Base-by-base conservation (phyloP, 2,888 invertebrate species). In the Agonopterix subpropinquella region DNA sequence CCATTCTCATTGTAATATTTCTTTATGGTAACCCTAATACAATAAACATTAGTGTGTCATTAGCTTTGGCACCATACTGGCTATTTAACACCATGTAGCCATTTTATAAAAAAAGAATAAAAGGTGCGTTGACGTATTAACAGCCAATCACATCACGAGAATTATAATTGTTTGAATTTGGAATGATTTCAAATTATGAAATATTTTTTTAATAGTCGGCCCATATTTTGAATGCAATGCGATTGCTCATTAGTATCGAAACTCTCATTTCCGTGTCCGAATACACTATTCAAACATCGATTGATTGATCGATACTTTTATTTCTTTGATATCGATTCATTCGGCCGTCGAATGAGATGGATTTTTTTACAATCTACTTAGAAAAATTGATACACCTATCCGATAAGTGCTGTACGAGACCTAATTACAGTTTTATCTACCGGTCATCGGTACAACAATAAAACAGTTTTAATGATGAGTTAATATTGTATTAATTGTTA, bases 21-120 rank as follows among this genome's bases (percentile, higher is more conserved):
- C 73, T 73, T 58, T 83, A 77, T 78, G 78, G 77, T 73, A 77
- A 75, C 80, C 78, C 83, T 87, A 85, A 86, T 87, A 87, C 81
- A 87, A 87, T 87, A 87, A 86, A 77, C 76, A 79, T 86, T 80
- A 84, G 71, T 78, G 61, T 82, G 75, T 85, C 82, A 88, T 87
- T 88, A 88, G 72, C 74, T 65, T 64, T 62, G 28, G 77, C 83
- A 77, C 76, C 80, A 78, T 72, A 80, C 83, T 79, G 78, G 75
- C 77, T 76, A 71, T 71, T 77, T 76, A 76, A 70, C 82, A 77
- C 80, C 72, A 65, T 62, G 64, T 57, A 58, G 57, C 60, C 64
- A 59, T 58, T 64, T 56, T 50, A 18, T 57, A 51, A 59, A 64
- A 61, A 61, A 58, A 65, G 64, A 61, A 62, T 62, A 62, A 66